phyloP scores from a whole-genome alignment of 2,797 vertebrate genomes.

The Crypturellus tataupa region DNA sequence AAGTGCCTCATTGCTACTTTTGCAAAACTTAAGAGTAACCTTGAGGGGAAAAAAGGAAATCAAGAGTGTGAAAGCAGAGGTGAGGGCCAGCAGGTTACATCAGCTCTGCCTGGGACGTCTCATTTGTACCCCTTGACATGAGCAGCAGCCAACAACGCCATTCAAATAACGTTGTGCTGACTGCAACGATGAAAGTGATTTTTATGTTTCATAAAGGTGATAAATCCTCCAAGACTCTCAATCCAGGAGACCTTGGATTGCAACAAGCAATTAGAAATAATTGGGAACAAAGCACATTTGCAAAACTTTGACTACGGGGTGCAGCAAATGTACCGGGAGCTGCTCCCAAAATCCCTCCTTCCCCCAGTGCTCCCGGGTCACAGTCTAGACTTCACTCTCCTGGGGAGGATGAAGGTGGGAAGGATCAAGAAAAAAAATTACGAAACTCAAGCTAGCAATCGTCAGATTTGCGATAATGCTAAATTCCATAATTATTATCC shows the following conservation, averaged over 20 bases:
- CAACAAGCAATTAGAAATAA: not conserved
- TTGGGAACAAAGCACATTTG: not conserved
- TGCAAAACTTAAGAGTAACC: not conserved
- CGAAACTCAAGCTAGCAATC: constrained; percentile 20
- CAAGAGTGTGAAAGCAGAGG: not conserved
- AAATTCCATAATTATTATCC: constrained; percentile 31
- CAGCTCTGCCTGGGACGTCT: rapidly evolving
- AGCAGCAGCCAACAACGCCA: not conserved
- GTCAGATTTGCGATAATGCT: constrained; percentile 54
- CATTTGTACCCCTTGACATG: not conserved
- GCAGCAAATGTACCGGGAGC: not conserved
- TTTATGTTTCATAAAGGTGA: not conserved
- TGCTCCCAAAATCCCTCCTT: not conserved
- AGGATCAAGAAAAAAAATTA: constrained; percentile 1
- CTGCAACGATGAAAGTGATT: not conserved
- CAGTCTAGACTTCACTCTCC: constrained; percentile 34
- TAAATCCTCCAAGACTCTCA: not conserved
- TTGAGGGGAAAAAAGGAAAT: not conserved
- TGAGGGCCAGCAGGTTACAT: not conserved
- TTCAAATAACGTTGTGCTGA: not conserved
- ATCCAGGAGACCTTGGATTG: not conserved
- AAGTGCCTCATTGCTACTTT: not conserved
- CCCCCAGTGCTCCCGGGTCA: not conserved
- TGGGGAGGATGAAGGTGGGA: not conserved
- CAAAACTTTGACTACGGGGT: not conserved